Evolutionary conservation across 2,797 vertebrate genomes (phyloP).

Genomic region (Crenuchus spilurus): DNA sequence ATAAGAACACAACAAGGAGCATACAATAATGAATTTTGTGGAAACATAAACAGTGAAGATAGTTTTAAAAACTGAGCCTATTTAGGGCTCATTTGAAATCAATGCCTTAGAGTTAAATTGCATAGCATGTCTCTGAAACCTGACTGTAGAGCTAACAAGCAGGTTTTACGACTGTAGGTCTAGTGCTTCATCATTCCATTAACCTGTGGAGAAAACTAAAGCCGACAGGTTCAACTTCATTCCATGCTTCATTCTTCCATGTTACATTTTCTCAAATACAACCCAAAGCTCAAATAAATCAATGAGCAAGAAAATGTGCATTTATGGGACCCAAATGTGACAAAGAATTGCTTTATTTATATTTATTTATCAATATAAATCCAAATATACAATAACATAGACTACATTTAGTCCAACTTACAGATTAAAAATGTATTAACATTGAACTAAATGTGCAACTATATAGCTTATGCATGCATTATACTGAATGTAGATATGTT

Average conservation of each 20-base stretch:
- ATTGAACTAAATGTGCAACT: too few species aligned
- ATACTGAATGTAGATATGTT: too few species aligned
- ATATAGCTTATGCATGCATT: too few species aligned
- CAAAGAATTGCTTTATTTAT: too few species aligned
- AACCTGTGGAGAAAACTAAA: neutral
- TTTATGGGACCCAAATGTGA: too few species aligned
- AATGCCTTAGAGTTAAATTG: neutral
- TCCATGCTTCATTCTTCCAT: neutral
- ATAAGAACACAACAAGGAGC: too few species aligned
- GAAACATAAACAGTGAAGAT: too few species aligned
- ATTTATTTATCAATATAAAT: too few species aligned
- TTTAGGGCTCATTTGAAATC: neutral
- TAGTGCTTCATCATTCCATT: neutral
- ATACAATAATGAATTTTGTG: too few species aligned
- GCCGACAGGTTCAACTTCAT: constrained; percentile 4
- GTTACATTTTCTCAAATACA: neutral
- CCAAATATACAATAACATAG: too few species aligned
- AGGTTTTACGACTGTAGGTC: neutral
- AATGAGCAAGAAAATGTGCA: neutral
- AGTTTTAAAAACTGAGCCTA: neutral
- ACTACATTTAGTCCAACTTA: too few species aligned
- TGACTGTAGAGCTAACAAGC: neutral
- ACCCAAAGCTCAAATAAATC: neutral
- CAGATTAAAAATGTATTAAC: too few species aligned
- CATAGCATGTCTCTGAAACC: neutral